Conservation (phyloP, 2,888 invertebrate species). For the Diaperis boleti region DNA sequence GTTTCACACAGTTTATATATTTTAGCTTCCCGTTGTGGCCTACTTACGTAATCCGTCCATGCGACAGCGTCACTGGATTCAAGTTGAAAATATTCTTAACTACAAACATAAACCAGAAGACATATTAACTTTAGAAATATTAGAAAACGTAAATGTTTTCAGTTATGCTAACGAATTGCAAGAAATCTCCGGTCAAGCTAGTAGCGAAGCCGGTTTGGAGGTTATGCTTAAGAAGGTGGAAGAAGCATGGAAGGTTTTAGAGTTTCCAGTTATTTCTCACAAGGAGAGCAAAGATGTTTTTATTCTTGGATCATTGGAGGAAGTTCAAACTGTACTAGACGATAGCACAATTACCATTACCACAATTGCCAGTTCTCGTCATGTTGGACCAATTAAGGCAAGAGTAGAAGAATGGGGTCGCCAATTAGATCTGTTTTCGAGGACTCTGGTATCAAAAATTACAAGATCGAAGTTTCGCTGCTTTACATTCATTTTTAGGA, state of each 20-base stretch:
- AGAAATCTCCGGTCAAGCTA: constrained; percentile 90
- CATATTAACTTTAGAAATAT: constrained; percentile 73
- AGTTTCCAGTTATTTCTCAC: constrained; percentile 82
- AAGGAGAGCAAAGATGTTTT: constrained; percentile 87
- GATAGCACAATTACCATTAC: constrained; percentile 89
- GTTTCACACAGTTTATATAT: too few relatives aligned
- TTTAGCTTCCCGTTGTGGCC: constrained; percentile 79
- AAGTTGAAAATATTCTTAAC: constrained; percentile 79
- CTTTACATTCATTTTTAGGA: constrained; percentile 70
- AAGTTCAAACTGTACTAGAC: constrained; percentile 84
- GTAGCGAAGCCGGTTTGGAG: constrained; percentile 88
- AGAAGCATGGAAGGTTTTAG: constrained; percentile 84
- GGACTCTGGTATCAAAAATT: constrained; percentile 76
- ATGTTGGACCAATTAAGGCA: constrained; percentile 85
- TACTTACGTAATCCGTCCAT: constrained; percentile 85
- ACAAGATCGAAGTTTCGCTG: background rate
- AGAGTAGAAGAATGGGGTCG: constrained; percentile 87
- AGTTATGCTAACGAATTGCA: constrained; percentile 79
- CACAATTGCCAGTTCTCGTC: constrained; percentile 88
- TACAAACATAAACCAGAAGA: constrained; percentile 81
- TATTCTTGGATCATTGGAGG: constrained; percentile 87
- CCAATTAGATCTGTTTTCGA: constrained; percentile 82
- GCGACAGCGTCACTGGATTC: constrained; percentile 85
- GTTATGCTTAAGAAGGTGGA: constrained; percentile 84
- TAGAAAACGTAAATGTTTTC: constrained; percentile 82